Evolutionary conservation across 1,140 invertebrate species (phyloP), one percentile per base, ranked within the genome.

Genomic region (Metaphire vulgaris): DNA sequence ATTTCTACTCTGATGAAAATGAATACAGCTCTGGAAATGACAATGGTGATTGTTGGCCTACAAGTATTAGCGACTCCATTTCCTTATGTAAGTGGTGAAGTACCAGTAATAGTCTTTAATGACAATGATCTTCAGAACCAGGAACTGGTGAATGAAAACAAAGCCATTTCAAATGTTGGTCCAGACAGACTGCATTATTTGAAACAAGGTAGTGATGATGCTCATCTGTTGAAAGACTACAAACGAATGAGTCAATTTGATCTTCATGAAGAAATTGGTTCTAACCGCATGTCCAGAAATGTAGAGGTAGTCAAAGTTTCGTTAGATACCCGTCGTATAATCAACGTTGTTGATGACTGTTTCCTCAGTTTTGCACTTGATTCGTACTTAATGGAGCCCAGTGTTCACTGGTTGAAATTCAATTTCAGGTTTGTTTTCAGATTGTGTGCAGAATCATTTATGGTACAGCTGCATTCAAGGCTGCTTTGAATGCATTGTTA

Each of bases 341-440:
- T 73, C 16, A 73, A 73, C 41, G 72, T n/a, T 12, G 72, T 73
- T 14, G 72, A 73, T 0, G 31, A 31, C 31, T 41, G n/a, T 56
- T 73, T 34, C 41, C n/a, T 73, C 26, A 73, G 72, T 41, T 73
- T 34, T n/a, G 28, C 26, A 26, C 0, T 73, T n/a, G 72, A 73
- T 64, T 73, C 72, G 28, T 33, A 73, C 26, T 12, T 73, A n/a
- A 41, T 73, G 32, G 72, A 41, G 21, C 33, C 33, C 1, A 30
- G 56, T 1, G 34, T 73, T 73, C 72, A 34, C n/a, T 73, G 72
- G 72, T 34, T 73, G 33, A 73, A 73, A 28, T 73, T 73, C 16
- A 73, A 73, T 73, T 73, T 73, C 72, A 73, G 72, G 72, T 73
- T 41, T 1, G 26, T 73, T 26, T n/a, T 34, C 21, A 21, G 41